phyloP scores from a whole-genome alignment of 1,140 invertebrate genomes.

The Trissolcus basalis region DNA sequence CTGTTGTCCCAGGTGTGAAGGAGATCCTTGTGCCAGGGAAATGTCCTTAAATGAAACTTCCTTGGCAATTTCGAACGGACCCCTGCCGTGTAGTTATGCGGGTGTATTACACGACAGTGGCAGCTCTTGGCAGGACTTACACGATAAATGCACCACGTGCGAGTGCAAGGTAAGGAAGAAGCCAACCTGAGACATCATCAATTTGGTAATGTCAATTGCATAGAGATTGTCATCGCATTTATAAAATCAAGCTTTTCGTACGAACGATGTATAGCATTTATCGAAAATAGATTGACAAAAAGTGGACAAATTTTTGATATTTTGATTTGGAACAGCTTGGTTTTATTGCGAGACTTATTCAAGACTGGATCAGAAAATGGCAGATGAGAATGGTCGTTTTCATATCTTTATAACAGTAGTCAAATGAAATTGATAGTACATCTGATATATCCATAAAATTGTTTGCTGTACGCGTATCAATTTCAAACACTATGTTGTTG shows the following conservation, averaged over 20 bases:
- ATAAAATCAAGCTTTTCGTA: too few species aligned
- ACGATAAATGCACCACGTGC: conserved; percentile 84
- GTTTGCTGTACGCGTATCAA: conserved; percentile 42
- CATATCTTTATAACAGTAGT: conserved; percentile 51
- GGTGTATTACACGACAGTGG: conserved; percentile 80
- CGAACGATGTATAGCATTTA: too few species aligned
- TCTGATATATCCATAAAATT: conserved; percentile 27
- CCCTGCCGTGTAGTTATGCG: conserved; percentile 78
- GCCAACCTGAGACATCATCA: conserved; percentile 39
- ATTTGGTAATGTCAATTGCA: conserved; percentile 55
- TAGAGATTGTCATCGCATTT: neutral
- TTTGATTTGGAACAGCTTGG: conserved; percentile 11
- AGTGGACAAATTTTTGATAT: too few species aligned
- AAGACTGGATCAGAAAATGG: conserved; percentile 34
- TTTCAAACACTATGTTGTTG: conserved; percentile 28
- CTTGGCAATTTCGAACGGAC: conserved; percentile 57
- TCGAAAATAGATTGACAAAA: too few species aligned
- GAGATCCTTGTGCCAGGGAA: conserved; percentile 78
- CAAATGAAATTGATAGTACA: conserved; percentile 36
- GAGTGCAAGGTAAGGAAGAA: conserved; percentile 84
- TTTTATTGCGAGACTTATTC: conserved; percentile 27
- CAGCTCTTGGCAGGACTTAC: conserved; percentile 78
- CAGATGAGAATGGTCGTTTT: conserved; percentile 36
- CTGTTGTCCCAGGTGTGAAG: conserved; percentile 84
- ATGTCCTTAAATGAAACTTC: conserved; percentile 63